phyloP scores from a whole-genome alignment of 2,888 invertebrate species.

The Stenolophus ochropezus region DNA sequence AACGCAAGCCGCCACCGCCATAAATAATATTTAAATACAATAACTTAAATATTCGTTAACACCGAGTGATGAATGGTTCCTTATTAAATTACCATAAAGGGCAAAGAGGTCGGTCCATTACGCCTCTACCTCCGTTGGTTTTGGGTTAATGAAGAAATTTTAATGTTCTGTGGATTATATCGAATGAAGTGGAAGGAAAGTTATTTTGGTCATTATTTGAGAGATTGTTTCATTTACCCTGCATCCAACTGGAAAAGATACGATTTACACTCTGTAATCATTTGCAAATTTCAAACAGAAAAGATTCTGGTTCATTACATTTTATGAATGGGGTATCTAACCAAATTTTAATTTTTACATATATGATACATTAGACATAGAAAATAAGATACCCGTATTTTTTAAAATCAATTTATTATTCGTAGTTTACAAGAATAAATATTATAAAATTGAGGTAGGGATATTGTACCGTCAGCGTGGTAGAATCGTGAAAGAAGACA shows the following conservation, averaged over 20 bases:
- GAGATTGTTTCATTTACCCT: slow-evolving; percentile 21
- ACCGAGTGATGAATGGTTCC: slow-evolving; percentile 62
- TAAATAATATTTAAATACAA: slow-evolving; percentile 66
- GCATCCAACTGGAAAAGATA: slow-evolving; percentile 10
- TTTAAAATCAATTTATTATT: no score
- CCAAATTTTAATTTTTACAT: no score
- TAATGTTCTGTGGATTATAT: slow-evolving; percentile 40
- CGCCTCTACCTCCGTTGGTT: slow-evolving; percentile 25
- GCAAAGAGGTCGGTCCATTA: slow-evolving; percentile 6
- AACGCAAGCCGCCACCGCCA: slow-evolving; percentile 52
- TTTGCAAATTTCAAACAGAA: not conserved
- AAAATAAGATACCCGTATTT: no score
- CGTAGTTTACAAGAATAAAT: no score
- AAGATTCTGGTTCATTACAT: no score
- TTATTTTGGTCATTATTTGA: slow-evolving; percentile 22
- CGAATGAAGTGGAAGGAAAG: slow-evolving; percentile 32
- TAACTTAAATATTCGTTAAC: slow-evolving; percentile 64
- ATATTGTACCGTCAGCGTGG: no score
- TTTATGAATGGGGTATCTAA: no score
- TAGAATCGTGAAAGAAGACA: no score
- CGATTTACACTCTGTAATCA: not conserved
- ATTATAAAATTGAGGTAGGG: no score
- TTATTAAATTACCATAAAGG: slow-evolving; percentile 62
- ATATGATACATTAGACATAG: no score
- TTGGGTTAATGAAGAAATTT: slow-evolving; percentile 45